Conservation (phyloP, 2,888 invertebrate genomes). For the Scrobipalpa atriplicella region DNA sequence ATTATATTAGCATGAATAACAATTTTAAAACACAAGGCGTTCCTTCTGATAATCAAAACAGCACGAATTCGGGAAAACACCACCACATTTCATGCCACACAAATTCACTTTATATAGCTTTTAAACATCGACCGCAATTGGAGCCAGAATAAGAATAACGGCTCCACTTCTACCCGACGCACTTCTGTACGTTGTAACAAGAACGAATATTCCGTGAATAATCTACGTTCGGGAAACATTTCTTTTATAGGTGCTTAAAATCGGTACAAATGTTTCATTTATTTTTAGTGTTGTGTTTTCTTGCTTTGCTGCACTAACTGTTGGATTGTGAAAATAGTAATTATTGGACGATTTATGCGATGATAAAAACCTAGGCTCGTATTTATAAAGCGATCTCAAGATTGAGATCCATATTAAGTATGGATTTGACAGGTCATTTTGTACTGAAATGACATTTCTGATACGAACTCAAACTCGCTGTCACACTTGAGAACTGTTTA, state of each 20-base stretch:
- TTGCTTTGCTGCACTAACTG: conserved; percentile 7
- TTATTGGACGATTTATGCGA: conserved; percentile 25
- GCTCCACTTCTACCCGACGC: neutral
- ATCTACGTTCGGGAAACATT: neutral
- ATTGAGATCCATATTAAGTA: too few species aligned
- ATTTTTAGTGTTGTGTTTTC: conserved; percentile 28
- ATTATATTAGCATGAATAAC: neutral
- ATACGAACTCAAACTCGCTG: too few species aligned
- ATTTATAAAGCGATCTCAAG: too few species aligned
- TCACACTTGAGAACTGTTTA: too few species aligned
- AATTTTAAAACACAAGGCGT: conserved; percentile 33
- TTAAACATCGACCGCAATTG: conserved; percentile 42
- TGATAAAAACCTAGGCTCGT: conserved; percentile 26
- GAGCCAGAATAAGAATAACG: conserved; percentile 22
- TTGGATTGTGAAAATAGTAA: conserved; percentile 22
- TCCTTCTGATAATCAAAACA: conserved; percentile 39
- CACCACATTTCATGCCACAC: conserved; percentile 35
- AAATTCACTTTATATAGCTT: conserved; percentile 50
- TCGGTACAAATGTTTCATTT: conserved; percentile 27
- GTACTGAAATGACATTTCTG: too few species aligned
- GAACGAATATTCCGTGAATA: neutral
- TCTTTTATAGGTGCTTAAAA: conserved; percentile 28
- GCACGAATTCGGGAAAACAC: conserved; percentile 36
- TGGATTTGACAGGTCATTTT: too few species aligned
- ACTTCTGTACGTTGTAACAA: conserved; percentile 15